These are phyloP conservation scores for Macquaria australasica DNA, from an alignment of 2,113 vertebrate genomes.

Conservation along the genomic window DNA sequence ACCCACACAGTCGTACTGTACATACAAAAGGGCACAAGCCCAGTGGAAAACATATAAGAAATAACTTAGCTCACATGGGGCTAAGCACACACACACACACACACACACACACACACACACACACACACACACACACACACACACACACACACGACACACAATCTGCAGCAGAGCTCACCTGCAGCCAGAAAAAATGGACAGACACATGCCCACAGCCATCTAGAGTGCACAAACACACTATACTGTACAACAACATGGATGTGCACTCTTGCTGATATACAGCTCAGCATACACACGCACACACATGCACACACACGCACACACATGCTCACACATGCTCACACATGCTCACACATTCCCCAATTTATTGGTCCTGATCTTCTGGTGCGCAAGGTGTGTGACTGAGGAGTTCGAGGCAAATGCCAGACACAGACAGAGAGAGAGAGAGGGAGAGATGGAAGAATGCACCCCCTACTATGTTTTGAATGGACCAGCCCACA, in stretches of 20 bases:
- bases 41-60: constrained; percentile 45
- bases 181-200: constrained; percentile 78
- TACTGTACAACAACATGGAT: constrained; percentile 14
- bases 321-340: constrained; percentile 16
- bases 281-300: not conserved
- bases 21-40: constrained; percentile 66
- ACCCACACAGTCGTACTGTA: constrained; percentile 87
- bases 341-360: constrained; percentile 42
- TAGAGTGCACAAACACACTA: constrained; percentile 57
- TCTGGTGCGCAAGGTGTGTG: constrained; percentile 53
- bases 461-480: constrained; percentile 63
- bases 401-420: constrained; percentile 52
- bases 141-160: constrained; percentile 78
- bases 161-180: constrained; percentile 89
- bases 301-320: not conserved
- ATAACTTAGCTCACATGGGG: constrained; percentile 49
- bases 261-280: constrained; percentile 30
- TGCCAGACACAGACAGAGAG: constrained; percentile 29
- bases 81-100: constrained; percentile 70
- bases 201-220: constrained; percentile 22
- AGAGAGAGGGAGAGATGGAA: constrained; percentile 37
- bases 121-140: constrained; percentile 23
- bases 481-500: constrained; percentile 58
- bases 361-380: constrained; percentile 57
- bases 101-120: constrained; percentile 85